These are phyloP conservation scores for Hyppa rectilinea DNA, from an alignment of 2,888 invertebrate species.

Conservation along the genomic window DNA sequence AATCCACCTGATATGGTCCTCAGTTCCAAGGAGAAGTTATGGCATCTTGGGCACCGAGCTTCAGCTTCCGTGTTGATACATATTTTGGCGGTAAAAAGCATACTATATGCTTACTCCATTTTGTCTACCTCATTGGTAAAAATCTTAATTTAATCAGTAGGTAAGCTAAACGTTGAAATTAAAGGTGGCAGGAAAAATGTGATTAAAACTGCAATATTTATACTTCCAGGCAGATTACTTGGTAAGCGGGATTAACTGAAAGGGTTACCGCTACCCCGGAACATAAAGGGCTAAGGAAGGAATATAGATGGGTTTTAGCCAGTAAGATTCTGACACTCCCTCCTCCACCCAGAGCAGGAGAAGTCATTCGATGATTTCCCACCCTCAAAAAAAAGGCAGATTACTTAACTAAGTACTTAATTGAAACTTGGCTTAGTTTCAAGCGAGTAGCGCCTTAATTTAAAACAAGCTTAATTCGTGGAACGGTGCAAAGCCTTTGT, in stretches of 20 bases:
- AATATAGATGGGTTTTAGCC: too few species aligned
- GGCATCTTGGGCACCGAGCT: conserved; percentile 5
- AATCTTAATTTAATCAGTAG: neutral
- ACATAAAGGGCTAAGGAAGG: too few species aligned
- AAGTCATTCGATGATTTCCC: too few species aligned
- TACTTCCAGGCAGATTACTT: too few species aligned
- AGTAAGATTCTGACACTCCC: too few species aligned
- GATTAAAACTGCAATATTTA: neutral
- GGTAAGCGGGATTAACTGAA: too few species aligned
- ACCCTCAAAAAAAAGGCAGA: too few species aligned
- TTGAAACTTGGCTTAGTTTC: conserved; percentile 2
- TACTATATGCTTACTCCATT: neutral
- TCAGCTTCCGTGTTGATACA: neutral
- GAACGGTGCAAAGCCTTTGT: conserved; percentile 16
- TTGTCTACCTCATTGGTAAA: neutral
- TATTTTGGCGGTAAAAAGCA: conserved; percentile 30
- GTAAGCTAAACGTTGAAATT: neutral
- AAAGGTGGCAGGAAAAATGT: neutral
- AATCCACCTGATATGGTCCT: conserved; percentile 12
- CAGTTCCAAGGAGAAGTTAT: conserved; percentile 14
- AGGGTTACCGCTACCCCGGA: too few species aligned
- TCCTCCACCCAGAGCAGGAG: too few species aligned
- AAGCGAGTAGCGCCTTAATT: neutral
- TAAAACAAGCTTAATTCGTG: conserved; percentile 15
- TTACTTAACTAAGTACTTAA: neutral